Base-by-base conservation (phyloP, 2,797 vertebrate species). In the Myiotriccus ornatus region DNA sequence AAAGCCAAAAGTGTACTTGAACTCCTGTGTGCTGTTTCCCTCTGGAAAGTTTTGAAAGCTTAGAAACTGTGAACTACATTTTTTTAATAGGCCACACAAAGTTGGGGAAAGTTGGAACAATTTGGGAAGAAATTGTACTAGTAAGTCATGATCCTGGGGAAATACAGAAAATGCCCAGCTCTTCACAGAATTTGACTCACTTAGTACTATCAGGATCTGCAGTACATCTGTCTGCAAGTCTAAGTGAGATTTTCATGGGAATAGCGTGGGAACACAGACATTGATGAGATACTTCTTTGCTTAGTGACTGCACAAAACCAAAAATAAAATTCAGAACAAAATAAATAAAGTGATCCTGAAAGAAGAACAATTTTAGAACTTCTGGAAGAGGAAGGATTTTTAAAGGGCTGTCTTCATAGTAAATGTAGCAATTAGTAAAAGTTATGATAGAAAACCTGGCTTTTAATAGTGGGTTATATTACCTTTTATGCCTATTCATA, bases 1-100 rank as follows among this genome's bases (percentile, higher is more conserved):
- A 87, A 88, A 92, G 57, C 76, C 79, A 84, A 85, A 79, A 86
- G 35, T 37, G 15, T 47, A 41, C n/a, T 95, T 88, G 83, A 69
- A 65, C 55, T 86, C 65, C 62, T 80, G 60, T 71, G 62, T 63
- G 62, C 71, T 75, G 4, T 71, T 91, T 91, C 57, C 39, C 32
- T 80, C 56, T 91, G 85, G 87, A 93, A 94, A 81, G 53, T 93
- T 94, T 81, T 88, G 83, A 91, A 94, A 93, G 55, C 27, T 93
- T 84, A 89, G 82, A 89, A 91, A 69, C 77, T 64, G 62, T 37
- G 63, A 95, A 65, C 28, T 89, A n/a, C 17, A 3, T 44, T 87
- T 87, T 86, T 81, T 32, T 49, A 75, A 78, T 44, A 41, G 37
- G 34, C 73, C 87, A 84, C 62, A 89, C 76, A 81, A 84, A 87